Evolutionary conservation across 2,888 invertebrate species (phyloP).

Genomic region (Drosophila paracracens): DNA sequence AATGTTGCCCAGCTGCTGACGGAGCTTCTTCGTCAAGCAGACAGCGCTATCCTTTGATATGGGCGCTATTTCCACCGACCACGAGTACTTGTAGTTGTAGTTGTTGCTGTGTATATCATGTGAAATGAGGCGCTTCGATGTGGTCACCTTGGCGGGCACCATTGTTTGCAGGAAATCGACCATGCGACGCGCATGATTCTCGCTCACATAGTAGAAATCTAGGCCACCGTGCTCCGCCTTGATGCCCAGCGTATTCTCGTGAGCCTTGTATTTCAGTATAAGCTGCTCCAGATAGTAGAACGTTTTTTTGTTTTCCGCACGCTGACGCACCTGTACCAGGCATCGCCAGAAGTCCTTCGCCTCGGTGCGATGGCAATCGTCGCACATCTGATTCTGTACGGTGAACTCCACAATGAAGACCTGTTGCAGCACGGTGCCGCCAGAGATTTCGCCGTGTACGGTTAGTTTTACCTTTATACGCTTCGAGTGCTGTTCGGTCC

Average conservation of each 20-base stretch:
- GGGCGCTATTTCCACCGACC: constrained; percentile 97
- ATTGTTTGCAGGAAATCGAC: constrained; percentile 95
- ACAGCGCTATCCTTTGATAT: constrained; percentile 97
- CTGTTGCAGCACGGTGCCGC: constrained; percentile 96
- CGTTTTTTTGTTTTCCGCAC: constrained; percentile 97
- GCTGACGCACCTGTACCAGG: constrained; percentile 94
- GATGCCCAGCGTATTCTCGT: constrained; percentile 94
- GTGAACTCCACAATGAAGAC: constrained; percentile 97
- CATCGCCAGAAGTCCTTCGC: constrained; percentile 99
- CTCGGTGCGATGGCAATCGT: constrained; percentile 97
- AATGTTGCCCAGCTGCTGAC: constrained; percentile 94
- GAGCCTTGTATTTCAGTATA: constrained; percentile 97
- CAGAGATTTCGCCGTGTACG: constrained; percentile 97
- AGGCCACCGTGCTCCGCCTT: constrained; percentile 94
- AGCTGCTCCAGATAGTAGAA: constrained; percentile 99
- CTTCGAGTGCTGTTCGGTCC: constrained; percentile 99
- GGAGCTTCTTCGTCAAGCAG: constrained; percentile 94
- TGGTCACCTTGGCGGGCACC: constrained; percentile 94
- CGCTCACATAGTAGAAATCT: constrained; percentile 96
- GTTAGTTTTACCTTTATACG: constrained; percentile 97
- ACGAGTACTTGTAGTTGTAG: constrained; percentile 98
- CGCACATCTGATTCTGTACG: constrained; percentile 97
- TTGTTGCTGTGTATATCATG: constrained; percentile 98
- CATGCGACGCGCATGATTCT: constrained; percentile 96
- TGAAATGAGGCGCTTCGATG: constrained; percentile 97